phyloP scores from a whole-genome alignment of 2,113 vertebrate species.

The Gulo gulo region DNA sequence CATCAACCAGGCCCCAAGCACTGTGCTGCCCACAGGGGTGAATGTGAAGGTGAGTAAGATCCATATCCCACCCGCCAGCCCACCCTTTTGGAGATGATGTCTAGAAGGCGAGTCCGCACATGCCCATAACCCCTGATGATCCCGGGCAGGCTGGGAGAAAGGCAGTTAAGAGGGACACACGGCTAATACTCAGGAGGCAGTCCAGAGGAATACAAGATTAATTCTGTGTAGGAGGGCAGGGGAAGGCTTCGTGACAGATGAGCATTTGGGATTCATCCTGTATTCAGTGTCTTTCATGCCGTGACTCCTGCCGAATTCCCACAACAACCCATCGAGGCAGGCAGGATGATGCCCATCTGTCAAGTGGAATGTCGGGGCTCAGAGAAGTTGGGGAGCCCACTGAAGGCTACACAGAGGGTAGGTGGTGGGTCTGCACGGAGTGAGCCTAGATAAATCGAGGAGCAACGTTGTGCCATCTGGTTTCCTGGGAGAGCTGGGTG shows the following conservation, averaged over 20 bases:
- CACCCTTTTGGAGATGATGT: neutral
- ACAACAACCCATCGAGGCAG: neutral
- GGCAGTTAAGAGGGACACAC: accelerated
- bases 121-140: neutral
- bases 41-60: neutral
- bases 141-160: neutral
- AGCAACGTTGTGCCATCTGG: neutral
- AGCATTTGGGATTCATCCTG: neutral
- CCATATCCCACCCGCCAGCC: accelerated
- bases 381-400: neutral
- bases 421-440: neutral
- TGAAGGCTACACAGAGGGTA: neutral
- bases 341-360: neutral
- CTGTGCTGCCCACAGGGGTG: neutral
- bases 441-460: neutral
- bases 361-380: neutral
- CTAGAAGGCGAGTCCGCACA: neutral
- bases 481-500: neutral
- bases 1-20: neutral
- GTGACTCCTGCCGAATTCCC: neutral
- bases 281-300: neutral
- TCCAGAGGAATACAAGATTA: neutral
- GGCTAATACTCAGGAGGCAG: neutral
- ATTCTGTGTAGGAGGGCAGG: neutral
- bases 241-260: neutral